Base-by-base conservation (phyloP, 2,888 invertebrate species). In the Pyrrhia umbra region DNA sequence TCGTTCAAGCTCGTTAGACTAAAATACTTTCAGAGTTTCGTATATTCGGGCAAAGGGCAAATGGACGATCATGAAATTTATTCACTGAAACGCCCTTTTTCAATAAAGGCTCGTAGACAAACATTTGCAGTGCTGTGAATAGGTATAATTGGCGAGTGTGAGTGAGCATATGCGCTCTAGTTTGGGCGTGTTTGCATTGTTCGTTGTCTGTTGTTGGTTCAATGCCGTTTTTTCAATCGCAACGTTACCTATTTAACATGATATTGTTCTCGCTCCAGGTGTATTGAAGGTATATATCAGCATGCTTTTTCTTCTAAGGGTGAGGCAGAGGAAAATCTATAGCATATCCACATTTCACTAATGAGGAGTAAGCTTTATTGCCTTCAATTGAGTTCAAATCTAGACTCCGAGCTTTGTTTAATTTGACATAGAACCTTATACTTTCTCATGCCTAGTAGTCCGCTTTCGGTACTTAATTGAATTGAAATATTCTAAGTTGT, bases 1-100 rank as follows among this genome's bases (percentile, higher is more conserved):
- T 58, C 65, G 75, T 81, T 84, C 80, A 80, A 81, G 81, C 76
- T 79, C 71, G 59, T 49, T 65, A 25, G 62, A 50, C 61, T 65
- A 65, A 76, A 79, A 75, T 75, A 71, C 70, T 51, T 57, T 57
- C 20, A 30, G 15, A 59, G 52, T 52, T 68, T 39, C 37, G 56
- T 54, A 59, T 66, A 71, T 60, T 68, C 71, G 71, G 55, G 56
- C 55, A 62, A 63, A 71, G 65, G 73, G 16, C 60, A 57, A 81
- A 75, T 69, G 75, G 76, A 67, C 62, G 57, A 70, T 78, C 61
- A 43, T 52, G 63, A 64, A 81, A 80, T 83, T 74, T 70, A 79
- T 76, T 81, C 75, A 73, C 60, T 57, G 59, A 68, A 74, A 71
- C 68, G 55, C 71, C 77, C 55, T 77, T 79, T 59, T 79, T 68